A percentile compares a stretch with the other conserved stretches of the same genome.
These are phyloP conservation scores for Pantherophis guttatus DNA, from an alignment of 2,113 vertebrate genomes.

Conservation along the genomic window DNA sequence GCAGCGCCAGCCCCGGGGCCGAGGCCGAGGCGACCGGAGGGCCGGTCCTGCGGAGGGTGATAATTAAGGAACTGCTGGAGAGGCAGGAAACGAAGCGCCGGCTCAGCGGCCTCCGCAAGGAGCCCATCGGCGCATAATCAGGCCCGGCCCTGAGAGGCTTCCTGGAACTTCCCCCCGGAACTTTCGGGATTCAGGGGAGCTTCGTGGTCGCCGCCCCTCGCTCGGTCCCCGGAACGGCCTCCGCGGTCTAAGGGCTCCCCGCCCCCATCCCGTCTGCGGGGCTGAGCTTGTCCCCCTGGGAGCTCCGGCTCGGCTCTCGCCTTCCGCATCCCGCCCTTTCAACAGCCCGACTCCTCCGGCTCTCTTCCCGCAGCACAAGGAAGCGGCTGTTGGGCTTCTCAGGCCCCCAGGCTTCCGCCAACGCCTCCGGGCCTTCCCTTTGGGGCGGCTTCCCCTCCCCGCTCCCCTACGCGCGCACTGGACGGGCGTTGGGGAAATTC, in stretches of 20 bases:
- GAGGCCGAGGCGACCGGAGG: neutral
- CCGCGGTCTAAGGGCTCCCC: neutral
- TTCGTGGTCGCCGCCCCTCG: too few relatives aligned
- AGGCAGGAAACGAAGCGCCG: neutral
- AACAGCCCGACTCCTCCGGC: neutral
- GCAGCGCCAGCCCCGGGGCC: neutral
- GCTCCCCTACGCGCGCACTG: rapidly evolving
- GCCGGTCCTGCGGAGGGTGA: neutral
- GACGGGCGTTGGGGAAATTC: neutral
- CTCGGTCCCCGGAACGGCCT: neutral
- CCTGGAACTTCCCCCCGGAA: too few relatives aligned
- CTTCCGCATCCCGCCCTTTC: neutral
- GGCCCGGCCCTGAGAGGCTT: neutral
- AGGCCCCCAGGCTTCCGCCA: neutral
- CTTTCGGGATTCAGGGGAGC: neutral
- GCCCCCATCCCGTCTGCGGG: neutral
- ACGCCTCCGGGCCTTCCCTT: neutral
- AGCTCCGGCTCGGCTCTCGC: neutral
- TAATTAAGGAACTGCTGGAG: neutral
- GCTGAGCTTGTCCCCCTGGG: neutral
- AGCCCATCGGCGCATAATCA: neutral
- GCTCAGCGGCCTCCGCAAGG: too few relatives aligned
- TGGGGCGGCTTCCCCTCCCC: neutral
- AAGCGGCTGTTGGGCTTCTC: neutral
- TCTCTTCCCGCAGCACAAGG: neutral